Base-by-base conservation (phyloP, 64 coral and sea anemone genomes). In the Dendronephthya gigantea region DNA sequence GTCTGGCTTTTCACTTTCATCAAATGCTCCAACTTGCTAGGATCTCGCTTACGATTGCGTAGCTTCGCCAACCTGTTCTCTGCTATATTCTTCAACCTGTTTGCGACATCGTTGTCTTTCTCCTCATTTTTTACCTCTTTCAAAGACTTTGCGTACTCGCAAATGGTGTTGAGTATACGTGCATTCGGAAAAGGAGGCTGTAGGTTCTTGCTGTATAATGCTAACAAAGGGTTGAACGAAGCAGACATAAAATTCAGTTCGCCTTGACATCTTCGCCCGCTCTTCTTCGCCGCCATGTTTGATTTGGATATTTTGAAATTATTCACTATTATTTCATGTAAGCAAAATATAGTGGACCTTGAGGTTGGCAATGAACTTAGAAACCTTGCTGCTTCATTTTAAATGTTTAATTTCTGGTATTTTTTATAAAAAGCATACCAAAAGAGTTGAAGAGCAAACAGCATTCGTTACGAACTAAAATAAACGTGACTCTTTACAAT, bases 181-280 rank as follows among this genome's bases (percentile, higher is more conserved):
- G 93, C 93, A 70, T 93, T 98, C 34, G 87, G 89, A 40, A 98
- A 66, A 48, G 92, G 94, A 38, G 94, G 91, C 19, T 91, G 89
- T 7, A 98, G 87, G 39, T 82, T 39, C 39, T 56, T 62, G 15
- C 38, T 35, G 37, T 98, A 98, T 65, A 98, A 87, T 34, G 94
- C 94, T 87, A 69, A 84, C 27, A 91, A 90, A 15, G 94, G 62
- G 40, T 97, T 89, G 75, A 97, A 97, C 22, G 84, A 87, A 82
- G 86, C 27, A n/a, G 89, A 91, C 25, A 87, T 82, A 85, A 97
- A 97, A 65, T 97, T 55, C 45, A 97, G 91, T 84, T 82, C 83
- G 25, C 88, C 65, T 22, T 88, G 40, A 37, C 33, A 75, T n/a
- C 39, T 59, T 40, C 29, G 82, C 30, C 52, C 10, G 25, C 40